Evolutionary conservation across 2,888 invertebrate species (phyloP), one percentile per base, ranked within the genome.

Genomic region (Dichetophora obliterata): DNA sequence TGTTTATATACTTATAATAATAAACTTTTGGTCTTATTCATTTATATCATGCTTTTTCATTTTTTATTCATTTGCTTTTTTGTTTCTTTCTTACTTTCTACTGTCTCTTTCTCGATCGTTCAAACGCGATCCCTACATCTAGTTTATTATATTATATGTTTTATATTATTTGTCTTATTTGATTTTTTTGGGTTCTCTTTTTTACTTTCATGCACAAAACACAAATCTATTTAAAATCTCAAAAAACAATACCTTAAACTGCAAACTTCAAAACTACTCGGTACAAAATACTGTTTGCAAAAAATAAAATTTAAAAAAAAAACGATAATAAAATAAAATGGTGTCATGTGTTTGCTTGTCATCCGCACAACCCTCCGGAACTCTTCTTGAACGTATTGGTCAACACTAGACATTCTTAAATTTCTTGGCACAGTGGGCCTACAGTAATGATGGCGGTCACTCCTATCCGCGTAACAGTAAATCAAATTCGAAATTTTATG

Each of bases 401-500:
- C 66, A 43, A 52, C 54, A n/a, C 16, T 81, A 88, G 88, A 85
- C 86, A 80, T 87, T 88, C 82, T 82, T 86, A 82, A 88, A 87
- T 83, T 84, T 87, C 80, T 81, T 88, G 82, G 85, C 88, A 82
- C 88, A 88, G 82, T 88, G 87, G 88, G 85, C 87, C 54, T 81
- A 85, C 80, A 86, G 83, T 81, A 82, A 82, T 79, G 85, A 86
- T 82, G 84, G 83, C 82, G 82, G 82, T 79, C 9, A 80, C 31
- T 83, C 88, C 75, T 85, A 85, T 85, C 82, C 86, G 77, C 88
- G 88, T 82, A 85, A 83, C 82, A 85, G 82, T 82, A 89, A 89
- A 85, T 88, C 89, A 52, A 89, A 88, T 85, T 88, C 89, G 34
- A 88, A 86, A 82, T 89, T 89, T 83, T 88, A 89, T 83, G 88